Evolutionary conservation across 2,113 vertebrate species (phyloP), one percentile per base, ranked within the genome.

Genomic region (Petroica traversi): DNA sequence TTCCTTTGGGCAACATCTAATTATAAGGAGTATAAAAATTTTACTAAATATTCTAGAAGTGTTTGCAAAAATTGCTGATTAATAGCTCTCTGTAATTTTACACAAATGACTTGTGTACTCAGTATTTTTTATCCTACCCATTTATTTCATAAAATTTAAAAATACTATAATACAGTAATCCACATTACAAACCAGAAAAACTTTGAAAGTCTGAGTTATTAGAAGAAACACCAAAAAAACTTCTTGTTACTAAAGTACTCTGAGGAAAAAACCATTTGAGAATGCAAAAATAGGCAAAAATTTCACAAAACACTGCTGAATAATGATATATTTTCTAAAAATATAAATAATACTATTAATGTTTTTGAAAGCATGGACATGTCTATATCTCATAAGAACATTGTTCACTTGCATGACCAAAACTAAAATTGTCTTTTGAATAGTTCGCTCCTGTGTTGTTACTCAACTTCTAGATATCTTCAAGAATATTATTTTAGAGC

Each of bases 221-320:
- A 49, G 19, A 73, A 67, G 6, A 49, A 73, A 0, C 1, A 55
- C 2, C 2, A 33, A 14, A 79, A 19, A 1, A 6, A 0, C 15
- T 83, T 86, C 17, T 13, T 64, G 2, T 66, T 79, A 52, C 3
- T 76, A 36, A 78, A n/a, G 1, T 45, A 25, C 16, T 66, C 8
- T 41, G 29, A 71, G 40, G 16, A 78, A 43, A 69, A 15, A 4
- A n/a, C n/a, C 0, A 33, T 10, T 80, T 22, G 5, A 57, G 57
- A 77, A 73, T 55, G 11, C 11, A 88, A 2, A 64, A 46, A 51
- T 40, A 52, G 4, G 2, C 25, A 75, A 25, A 51, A 67, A 55
- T 2, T 17, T 74, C 20, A n/a, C 8, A 75, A 85, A 88, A 52
- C 2, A 3, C 6, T 41, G 6, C 9, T 57, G 7, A 12, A 45